Conservation (phyloP, 1,140 invertebrate genomes). For the Probaryconus sp. region DNA sequence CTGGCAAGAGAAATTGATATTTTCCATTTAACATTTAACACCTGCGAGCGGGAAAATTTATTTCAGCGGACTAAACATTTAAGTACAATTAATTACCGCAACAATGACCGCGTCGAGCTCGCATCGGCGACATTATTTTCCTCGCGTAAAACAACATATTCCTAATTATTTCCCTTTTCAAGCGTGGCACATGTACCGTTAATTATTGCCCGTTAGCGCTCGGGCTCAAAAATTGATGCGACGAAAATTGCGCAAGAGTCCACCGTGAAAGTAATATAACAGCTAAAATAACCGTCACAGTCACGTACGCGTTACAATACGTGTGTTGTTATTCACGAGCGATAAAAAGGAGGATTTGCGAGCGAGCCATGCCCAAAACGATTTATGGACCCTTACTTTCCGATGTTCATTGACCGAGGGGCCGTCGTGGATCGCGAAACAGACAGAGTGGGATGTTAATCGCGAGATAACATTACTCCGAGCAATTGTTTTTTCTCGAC, state of each 20-base stretch:
- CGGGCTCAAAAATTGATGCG: conserved; percentile 39
- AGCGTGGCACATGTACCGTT: conserved; percentile 17
- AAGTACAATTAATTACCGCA: conserved; percentile 35
- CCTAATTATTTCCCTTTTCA: conserved; percentile 44
- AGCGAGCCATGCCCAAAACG: conserved; percentile 28
- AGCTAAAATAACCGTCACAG: conserved; percentile 31
- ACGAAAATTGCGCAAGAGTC: conserved; percentile 28
- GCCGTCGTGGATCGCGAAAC: conserved; percentile 40
- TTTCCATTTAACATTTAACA: conserved; percentile 14
- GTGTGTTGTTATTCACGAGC: conserved; percentile 41
- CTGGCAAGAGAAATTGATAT: conserved; percentile 3
- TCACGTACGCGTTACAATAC: conserved; percentile 43
- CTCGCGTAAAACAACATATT: conserved; percentile 37
- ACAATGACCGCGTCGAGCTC: conserved; percentile 1
- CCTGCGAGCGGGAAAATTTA: conserved; percentile 8
- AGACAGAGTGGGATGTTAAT: conserved; percentile 42
- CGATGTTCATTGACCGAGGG: conserved; percentile 44
- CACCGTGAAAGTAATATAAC: conserved; percentile 29
- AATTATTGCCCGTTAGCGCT: conserved; percentile 34
- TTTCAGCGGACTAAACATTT: conserved; percentile 27
- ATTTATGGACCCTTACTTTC: conserved; percentile 45
- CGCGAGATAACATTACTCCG: conserved; percentile 33
- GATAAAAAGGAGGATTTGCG: conserved; percentile 50
- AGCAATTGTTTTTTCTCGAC: conserved; percentile 27
- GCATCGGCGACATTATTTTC: conserved; percentile 30